Percentiles rank a stretch among this genome's conserved stretches.
Conservation (phyloP, 2,797 vertebrate genomes). For the Molossus molossus region DNA sequence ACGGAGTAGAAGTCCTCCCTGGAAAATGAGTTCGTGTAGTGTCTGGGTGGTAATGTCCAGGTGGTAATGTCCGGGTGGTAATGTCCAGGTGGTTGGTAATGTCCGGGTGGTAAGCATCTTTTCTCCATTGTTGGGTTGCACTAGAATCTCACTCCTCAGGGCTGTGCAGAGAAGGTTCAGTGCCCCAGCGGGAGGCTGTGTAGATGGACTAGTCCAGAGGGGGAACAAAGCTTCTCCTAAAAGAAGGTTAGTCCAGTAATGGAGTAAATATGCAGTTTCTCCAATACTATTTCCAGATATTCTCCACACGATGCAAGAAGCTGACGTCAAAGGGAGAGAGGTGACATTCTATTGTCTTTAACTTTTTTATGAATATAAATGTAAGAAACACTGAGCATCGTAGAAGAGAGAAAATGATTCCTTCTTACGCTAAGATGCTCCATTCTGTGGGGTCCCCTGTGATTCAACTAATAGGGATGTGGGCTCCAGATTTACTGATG, state of each 20-base stretch:
- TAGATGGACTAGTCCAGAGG: background rate
- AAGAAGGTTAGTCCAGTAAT: background rate
- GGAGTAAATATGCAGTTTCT: background rate
- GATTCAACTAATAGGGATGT: slow-evolving; percentile 53
- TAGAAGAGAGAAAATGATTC: background rate
- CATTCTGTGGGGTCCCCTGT: slow-evolving; percentile 23
- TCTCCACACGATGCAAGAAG: slow-evolving; percentile 1
- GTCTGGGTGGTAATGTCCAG: background rate
- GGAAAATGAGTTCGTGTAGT: background rate
- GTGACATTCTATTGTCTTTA: slow-evolving; percentile 3
- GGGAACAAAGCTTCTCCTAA: background rate
- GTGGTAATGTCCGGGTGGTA: background rate
- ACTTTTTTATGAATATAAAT: background rate
- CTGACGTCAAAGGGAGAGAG: background rate
- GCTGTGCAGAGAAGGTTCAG: background rate
- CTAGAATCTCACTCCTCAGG: background rate
- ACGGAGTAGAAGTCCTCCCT: background rate
- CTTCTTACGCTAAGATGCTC: background rate
- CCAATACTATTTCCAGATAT: background rate
- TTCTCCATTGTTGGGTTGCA: background rate
- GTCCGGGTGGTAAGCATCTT: background rate
- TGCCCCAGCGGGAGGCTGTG: background rate
- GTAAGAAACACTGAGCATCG: slow-evolving; percentile 40
- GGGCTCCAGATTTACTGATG: background rate
- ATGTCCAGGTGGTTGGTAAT: background rate